Conservation (phyloP, 2,113 vertebrate genomes). For the Phocoena sinus region DNA sequence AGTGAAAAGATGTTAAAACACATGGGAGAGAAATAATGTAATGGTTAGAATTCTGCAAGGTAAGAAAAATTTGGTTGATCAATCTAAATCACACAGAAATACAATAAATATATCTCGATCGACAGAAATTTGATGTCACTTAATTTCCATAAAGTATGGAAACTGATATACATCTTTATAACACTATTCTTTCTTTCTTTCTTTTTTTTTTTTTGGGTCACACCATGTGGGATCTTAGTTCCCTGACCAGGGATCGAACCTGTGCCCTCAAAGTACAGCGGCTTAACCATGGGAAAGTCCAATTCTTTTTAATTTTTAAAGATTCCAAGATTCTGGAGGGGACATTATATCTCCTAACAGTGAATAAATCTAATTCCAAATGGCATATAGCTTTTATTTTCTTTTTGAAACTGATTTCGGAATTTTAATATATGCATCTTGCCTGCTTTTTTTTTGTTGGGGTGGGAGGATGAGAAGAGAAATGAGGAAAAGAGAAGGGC, state of each 20-base stretch:
- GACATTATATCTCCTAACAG: neutral
- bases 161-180: neutral
- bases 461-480: neutral
- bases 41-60: neutral
- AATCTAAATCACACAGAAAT: neutral
- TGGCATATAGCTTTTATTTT: neutral
- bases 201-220: neutral
- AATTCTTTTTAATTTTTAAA: slow-evolving; percentile 7
- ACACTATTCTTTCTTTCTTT: neutral
- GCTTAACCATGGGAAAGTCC: neutral
- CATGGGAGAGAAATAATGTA: neutral
- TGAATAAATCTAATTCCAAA: slow-evolving; percentile 27
- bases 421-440: slow-evolving; percentile 39
- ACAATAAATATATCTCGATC: neutral
- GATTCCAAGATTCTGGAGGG: neutral
- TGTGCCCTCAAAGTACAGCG: too few relatives aligned
- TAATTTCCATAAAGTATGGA: slow-evolving; percentile 13
- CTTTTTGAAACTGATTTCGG: slow-evolving; percentile 21
- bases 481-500: neutral
- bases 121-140: neutral
- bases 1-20: slow-evolving; percentile 22
- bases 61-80: slow-evolving; percentile 8
- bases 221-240: neutral
- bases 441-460: slow-evolving; percentile 82
- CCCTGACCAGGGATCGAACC: neutral